Conservation (phyloP, 1,140 invertebrate species). For the Leptinotarsa defecta region DNA sequence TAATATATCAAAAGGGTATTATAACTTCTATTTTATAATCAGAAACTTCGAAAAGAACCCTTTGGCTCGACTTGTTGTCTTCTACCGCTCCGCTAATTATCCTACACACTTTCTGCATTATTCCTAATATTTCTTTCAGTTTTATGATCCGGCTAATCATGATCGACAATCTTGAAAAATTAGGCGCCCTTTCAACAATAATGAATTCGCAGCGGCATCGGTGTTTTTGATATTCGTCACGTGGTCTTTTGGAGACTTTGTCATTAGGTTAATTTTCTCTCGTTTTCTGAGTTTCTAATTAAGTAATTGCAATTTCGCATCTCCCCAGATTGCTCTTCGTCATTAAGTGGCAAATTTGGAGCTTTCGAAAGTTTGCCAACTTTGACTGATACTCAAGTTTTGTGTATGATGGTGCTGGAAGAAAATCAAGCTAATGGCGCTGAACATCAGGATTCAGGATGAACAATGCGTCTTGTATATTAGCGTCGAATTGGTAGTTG, state of each 20-base stretch:
- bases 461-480: background rate
- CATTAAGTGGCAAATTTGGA: conserved; percentile 6
- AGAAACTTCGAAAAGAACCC: background rate
- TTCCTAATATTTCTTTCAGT: background rate
- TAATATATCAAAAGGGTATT: conserved; percentile 1
- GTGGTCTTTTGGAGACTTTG: conserved; percentile 20
- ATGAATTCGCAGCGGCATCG: background rate
- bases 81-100: background rate
- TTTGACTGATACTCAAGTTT: conserved; percentile 24
- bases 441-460: background rate
- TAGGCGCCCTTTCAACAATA: background rate
- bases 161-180: conserved; percentile 9
- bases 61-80: background rate
- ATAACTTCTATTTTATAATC: background rate
- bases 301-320: background rate
- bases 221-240: conserved; percentile 23
- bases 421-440: conserved; percentile 5
- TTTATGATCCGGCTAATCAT: background rate
- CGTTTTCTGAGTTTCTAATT: background rate
- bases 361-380: conserved; percentile 27
- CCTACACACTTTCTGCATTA: background rate
- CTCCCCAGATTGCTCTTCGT: conserved; percentile 15
- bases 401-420: conserved; percentile 10
- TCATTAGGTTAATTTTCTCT: conserved; percentile 2
- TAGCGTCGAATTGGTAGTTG: background rate